Evolutionary conservation across 1,140 invertebrate genomes (phyloP).

Genomic region (Dolichoris vasculosae): DNA sequence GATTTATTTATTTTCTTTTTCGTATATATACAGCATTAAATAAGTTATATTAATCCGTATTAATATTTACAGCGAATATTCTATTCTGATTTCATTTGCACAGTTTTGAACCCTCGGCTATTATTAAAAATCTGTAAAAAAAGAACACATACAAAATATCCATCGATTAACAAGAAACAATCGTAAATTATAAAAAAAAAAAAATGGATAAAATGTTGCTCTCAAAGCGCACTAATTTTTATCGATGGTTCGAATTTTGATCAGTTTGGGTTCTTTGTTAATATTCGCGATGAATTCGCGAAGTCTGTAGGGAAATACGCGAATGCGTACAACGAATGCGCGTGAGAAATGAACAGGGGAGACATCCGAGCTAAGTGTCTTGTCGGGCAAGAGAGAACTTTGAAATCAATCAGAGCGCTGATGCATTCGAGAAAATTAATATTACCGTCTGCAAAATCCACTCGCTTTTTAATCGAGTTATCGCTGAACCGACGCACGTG

Average conservation of each 20-base stretch:
- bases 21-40: too few species aligned
- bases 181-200: background rate
- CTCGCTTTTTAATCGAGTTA: slow-evolving; percentile 65
- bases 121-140: too few species aligned
- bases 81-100: too few species aligned
- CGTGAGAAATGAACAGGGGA: slow-evolving; percentile 48
- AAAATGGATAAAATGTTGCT: background rate
- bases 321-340: slow-evolving; percentile 55
- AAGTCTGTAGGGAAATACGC: background rate
- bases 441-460: slow-evolving; percentile 64
- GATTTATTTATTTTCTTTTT: background rate
- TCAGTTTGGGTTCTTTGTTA: slow-evolving; percentile 7
- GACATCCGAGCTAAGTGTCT: slow-evolving; percentile 60
- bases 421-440: slow-evolving; percentile 67
- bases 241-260: background rate
- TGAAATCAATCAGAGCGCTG: slow-evolving; percentile 66
- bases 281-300: background rate
- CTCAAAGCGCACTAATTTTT: background rate
- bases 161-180: background rate
- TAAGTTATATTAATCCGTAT: too few species aligned
- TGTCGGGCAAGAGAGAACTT: slow-evolving; percentile 60
- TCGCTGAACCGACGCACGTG: slow-evolving; percentile 50
- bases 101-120: too few species aligned
- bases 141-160: too few species aligned
- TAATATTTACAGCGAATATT: too few species aligned